Percentiles rank a stretch among this genome's conserved stretches.
Evolutionary conservation across 2,113 vertebrate species (phyloP).

Genomic region (Cygnus atratus): DNA sequence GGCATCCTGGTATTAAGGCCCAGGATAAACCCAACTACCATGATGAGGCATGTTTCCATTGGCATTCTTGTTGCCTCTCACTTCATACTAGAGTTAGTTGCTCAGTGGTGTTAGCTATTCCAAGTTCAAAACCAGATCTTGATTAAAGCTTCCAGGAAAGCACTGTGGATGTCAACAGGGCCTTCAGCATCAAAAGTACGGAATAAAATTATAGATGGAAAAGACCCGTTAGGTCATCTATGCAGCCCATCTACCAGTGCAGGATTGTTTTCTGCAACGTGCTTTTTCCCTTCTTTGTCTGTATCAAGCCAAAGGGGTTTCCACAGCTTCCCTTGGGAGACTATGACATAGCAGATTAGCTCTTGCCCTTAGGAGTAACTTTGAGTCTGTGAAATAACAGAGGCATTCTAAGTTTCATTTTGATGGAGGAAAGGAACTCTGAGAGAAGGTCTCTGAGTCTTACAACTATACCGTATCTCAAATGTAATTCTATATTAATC

Average conservation of each 20-base stretch:
- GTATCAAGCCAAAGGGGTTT: constrained; percentile 31
- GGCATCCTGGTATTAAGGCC: neutral
- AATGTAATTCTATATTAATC: constrained; percentile 11
- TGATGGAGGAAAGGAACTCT: neutral
- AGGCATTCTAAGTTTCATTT: neutral
- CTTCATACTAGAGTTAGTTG: neutral
- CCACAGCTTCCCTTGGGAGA: constrained; percentile 38
- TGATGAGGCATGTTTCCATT: neutral
- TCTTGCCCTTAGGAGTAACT: constrained; percentile 29
- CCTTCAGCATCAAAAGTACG: constrained; percentile 6
- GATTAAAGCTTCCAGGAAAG: constrained; percentile 52
- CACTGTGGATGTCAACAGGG: neutral
- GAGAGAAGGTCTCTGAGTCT: neutral
- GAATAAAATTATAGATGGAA: constrained; percentile 42
- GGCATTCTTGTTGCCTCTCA: neutral
- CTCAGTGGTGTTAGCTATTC: neutral
- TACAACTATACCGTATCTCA: neutral
- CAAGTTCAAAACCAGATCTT: neutral
- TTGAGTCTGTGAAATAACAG: constrained; percentile 8
- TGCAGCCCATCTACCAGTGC: neutral
- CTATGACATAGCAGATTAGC: neutral
- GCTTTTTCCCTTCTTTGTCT: constrained; percentile 36
- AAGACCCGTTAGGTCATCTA: constrained; percentile 23
- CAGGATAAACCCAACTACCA: neutral
- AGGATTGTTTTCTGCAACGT: neutral